phyloP scores from a whole-genome alignment of 2,113 vertebrate species.

The Raphicerus campestris region DNA sequence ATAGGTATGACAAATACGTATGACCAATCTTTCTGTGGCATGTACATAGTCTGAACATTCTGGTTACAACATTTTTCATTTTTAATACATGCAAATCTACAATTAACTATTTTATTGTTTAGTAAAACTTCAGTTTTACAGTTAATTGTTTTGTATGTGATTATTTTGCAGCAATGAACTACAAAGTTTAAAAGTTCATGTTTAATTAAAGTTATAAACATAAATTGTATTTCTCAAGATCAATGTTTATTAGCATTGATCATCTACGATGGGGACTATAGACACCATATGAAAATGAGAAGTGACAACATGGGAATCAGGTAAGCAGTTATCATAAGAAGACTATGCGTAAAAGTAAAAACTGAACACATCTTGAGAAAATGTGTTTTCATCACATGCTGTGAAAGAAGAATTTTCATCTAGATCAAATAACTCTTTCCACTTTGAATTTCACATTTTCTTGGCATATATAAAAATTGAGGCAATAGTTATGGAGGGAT shows the following conservation, averaged over 20 bases:
- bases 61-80: background rate
- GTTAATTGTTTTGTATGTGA: background rate
- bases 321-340: background rate
- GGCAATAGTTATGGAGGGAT: background rate
- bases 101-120: background rate
- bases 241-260: background rate
- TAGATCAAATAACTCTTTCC: background rate
- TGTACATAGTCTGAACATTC: background rate
- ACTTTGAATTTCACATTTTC: background rate
- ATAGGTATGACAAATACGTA: background rate
- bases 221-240: background rate
- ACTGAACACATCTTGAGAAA: background rate
- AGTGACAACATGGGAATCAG: background rate
- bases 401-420: background rate
- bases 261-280: background rate
- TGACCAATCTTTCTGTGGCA: background rate
- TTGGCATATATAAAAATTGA: background rate
- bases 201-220: background rate
- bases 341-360: background rate
- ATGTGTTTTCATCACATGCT: background rate
- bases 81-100: background rate
- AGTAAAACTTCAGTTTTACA: background rate
- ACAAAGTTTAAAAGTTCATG: background rate
- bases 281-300: background rate
- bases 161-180: background rate